phyloP scores from a whole-genome alignment of 2,113 vertebrate species.

The Osmerus eperlanus region DNA sequence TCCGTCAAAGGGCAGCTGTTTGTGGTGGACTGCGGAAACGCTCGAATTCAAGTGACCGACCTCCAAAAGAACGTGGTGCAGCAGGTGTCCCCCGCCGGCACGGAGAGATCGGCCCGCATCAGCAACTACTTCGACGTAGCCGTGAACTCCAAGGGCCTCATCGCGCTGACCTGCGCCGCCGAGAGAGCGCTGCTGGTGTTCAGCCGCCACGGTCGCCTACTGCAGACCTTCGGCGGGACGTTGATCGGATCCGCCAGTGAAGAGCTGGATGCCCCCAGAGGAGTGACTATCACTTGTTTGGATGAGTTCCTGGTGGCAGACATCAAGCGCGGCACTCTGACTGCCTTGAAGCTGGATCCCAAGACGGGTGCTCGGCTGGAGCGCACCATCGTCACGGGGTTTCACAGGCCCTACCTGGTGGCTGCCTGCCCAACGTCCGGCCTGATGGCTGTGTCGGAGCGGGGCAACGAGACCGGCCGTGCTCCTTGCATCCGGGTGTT shows the following conservation, averaged over 20 bases:
- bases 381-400: conserved; percentile 68
- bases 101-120: conserved; percentile 59
- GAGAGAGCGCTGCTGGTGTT: conserved; percentile 73
- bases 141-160: conserved; percentile 73
- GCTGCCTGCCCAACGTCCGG: conserved; percentile 67
- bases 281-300: conserved; percentile 61
- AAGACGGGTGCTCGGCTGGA: conserved; percentile 67
- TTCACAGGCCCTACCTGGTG: conserved; percentile 76
- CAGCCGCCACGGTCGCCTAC: conserved; percentile 72
- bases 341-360: conserved; percentile 66
- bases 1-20: conserved; percentile 71
- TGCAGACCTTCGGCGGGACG: conserved; percentile 73
- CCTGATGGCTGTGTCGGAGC: conserved; percentile 73
- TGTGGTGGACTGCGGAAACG: conserved; percentile 79
- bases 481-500: conserved; percentile 79
- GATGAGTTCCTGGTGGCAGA: conserved; percentile 79
- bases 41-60: conserved; percentile 74
- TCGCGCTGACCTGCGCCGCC: conserved; percentile 73
- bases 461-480: conserved; percentile 70
- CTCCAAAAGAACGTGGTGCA: conserved; percentile 71
- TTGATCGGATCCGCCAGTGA: conserved; percentile 54
- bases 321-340: conserved; percentile 72
- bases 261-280: conserved; percentile 74
- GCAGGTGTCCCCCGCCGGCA: conserved; percentile 65
- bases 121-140: conserved; percentile 80